Evolutionary conservation across 1,140 invertebrate genomes (phyloP).

Genomic region (Dreissena polymorpha): DNA sequence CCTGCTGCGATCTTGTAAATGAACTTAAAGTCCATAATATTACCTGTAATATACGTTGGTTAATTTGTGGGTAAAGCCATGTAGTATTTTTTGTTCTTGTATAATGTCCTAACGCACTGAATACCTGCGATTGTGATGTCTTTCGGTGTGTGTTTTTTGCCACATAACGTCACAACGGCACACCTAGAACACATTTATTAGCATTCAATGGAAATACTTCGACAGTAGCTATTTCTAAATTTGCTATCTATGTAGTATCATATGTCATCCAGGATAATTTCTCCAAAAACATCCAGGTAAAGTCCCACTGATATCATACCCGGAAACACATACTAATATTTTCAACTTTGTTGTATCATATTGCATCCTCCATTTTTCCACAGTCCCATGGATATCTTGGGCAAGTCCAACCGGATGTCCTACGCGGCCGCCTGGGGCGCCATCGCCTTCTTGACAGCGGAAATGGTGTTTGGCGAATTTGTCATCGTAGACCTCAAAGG

Average conservation of each 20-base stretch:
- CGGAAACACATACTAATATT: neutral
- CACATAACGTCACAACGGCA: too few relatives aligned
- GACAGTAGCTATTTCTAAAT: too few relatives aligned
- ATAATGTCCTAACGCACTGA: too few relatives aligned
- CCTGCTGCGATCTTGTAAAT: conserved; percentile 51
- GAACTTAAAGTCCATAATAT: too few relatives aligned
- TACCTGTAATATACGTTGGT: too few relatives aligned
- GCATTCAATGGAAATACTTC: too few relatives aligned
- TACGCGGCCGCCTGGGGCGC: conserved; percentile 51
- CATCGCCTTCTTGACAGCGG: conserved; percentile 34
- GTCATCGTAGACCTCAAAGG: conserved; percentile 24
- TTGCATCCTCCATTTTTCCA: neutral
- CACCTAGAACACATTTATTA: too few relatives aligned
- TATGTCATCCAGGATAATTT: too few relatives aligned
- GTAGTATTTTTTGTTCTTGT: too few relatives aligned
- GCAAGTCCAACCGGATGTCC: conserved; percentile 41
- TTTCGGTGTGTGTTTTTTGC: too few relatives aligned
- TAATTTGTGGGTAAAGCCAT: too few relatives aligned
- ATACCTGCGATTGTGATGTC: neutral
- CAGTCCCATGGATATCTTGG: conserved; percentile 54
- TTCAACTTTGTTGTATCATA: neutral
- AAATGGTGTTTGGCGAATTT: conserved; percentile 27
- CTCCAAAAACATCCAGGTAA: neutral
- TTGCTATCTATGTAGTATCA: too few relatives aligned
- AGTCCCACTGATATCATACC: neutral